Evolutionary conservation across 1,140 invertebrate species (phyloP).

Genomic region (Plectrocnemia conspersa): DNA sequence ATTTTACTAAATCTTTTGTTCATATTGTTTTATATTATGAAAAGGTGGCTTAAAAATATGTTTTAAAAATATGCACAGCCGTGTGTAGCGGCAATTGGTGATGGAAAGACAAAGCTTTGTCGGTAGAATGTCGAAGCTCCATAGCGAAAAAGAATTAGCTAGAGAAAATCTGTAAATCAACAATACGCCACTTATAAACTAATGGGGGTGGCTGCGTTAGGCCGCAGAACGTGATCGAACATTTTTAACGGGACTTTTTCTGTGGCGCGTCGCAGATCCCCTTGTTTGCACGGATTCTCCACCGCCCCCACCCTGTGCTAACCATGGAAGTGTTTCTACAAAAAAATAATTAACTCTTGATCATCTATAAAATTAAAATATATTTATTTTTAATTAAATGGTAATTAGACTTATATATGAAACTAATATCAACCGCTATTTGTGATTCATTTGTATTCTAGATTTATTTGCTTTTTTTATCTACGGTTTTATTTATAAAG

Average conservation of each 20-base stretch:
- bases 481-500: too few relatives aligned
- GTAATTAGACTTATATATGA: too few relatives aligned
- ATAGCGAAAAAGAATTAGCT: slow-evolving; percentile 33
- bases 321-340: slow-evolving; percentile 27
- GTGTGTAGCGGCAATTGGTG: too few relatives aligned
- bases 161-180: slow-evolving; percentile 35
- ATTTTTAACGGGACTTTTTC: slow-evolving; percentile 37
- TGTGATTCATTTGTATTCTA: too few relatives aligned
- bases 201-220: slow-evolving; percentile 35
- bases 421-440: too few relatives aligned
- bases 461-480: too few relatives aligned
- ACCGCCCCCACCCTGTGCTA: too few relatives aligned
- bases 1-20: background rate
- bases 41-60: too few relatives aligned
- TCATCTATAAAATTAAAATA: background rate
- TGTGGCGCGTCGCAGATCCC: slow-evolving; percentile 31
- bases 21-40: background rate
- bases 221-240: slow-evolving; percentile 36
- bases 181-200: slow-evolving; percentile 37
- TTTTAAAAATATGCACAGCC: too few relatives aligned
- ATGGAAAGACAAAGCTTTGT: slow-evolving; percentile 2
- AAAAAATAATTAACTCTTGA: background rate
- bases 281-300: slow-evolving; percentile 31
- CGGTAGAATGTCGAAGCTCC: slow-evolving; percentile 15
- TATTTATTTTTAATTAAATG: too few relatives aligned